Percentiles rank a stretch among this genome's conserved stretches.
Evolutionary conservation across 2,888 invertebrate genomes (phyloP).

Genomic region (Gastracanthus pulcherrimus): DNA sequence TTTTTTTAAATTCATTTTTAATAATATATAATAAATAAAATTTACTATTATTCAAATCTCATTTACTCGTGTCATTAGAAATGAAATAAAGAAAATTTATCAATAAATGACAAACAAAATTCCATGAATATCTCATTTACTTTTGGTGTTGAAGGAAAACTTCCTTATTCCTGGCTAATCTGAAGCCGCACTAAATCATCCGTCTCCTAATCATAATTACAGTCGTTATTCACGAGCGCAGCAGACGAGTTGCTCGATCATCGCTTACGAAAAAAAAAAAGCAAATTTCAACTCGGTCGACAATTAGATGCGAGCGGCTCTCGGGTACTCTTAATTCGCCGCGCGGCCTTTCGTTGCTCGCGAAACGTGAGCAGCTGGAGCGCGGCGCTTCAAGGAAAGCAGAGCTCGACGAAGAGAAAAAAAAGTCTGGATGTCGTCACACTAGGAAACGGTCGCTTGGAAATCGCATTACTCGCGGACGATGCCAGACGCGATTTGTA

Average conservation of each 20-base stretch:
- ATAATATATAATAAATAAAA: not conserved
- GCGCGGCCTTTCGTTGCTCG: conserved; percentile 36
- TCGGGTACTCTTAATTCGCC: not conserved
- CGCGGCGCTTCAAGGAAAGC: not conserved
- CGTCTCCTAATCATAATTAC: conserved; percentile 9
- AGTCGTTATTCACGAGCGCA: not conserved
- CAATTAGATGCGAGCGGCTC: conserved; percentile 39
- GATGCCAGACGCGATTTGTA: conserved; percentile 37
- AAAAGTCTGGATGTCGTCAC: conserved; percentile 63
- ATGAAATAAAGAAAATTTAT: no score
- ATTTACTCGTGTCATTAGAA: no score
- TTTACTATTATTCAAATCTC: no score
- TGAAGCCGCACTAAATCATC: not conserved
- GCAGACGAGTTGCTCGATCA: conserved; percentile 20
- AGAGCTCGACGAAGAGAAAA: no score
- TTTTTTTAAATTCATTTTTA: not conserved
- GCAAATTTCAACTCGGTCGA: not conserved
- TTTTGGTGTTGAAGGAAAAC: no score
- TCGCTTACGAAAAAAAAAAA: not conserved
- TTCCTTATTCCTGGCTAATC: not conserved
- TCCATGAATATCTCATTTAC: no score
- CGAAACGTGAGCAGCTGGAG: conserved; percentile 5
- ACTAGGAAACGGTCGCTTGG: conserved; percentile 65
- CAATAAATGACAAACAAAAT: no score
- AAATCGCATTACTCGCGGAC: conserved; percentile 59